These are phyloP conservation scores for Neoitamus cyanurus DNA, from an alignment of 2,888 invertebrate species.

Conservation along the genomic window DNA sequence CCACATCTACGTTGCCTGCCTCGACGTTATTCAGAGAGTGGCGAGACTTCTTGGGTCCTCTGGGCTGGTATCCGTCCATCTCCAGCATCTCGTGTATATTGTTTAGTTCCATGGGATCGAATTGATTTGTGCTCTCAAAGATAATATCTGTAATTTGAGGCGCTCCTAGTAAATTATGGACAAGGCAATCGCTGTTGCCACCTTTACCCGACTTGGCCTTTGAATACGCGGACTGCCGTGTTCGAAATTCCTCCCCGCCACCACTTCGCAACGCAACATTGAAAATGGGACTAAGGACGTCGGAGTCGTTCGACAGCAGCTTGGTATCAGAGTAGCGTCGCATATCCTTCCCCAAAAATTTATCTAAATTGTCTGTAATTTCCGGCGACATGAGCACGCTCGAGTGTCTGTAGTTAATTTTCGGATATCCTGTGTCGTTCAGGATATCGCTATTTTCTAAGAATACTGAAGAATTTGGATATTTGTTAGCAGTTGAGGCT, in stretches of 20 bases:
- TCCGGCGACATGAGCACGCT: constrained; percentile 59
- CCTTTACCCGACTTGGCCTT: constrained; percentile 13
- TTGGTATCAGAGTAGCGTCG: constrained; percentile 67
- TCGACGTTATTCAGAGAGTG: constrained; percentile 60
- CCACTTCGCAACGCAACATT: constrained; percentile 42
- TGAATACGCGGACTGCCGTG: not conserved
- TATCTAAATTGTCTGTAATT: constrained; percentile 58
- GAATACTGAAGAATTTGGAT: constrained; percentile 66
- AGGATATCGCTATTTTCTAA: constrained; percentile 67
- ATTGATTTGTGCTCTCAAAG: constrained; percentile 62
- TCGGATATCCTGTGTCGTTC: constrained; percentile 64
- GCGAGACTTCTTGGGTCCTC: constrained; percentile 41
- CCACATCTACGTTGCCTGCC: constrained; percentile 54
- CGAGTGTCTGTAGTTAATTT: constrained; percentile 63
- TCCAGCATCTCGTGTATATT: constrained; percentile 58
- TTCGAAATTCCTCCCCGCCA: constrained; percentile 8
- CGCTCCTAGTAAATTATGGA: constrained; percentile 41
- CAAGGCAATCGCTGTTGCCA: constrained; percentile 6
- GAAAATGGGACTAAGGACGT: constrained; percentile 58
- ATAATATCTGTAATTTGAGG: constrained; percentile 58
- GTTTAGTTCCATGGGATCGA: constrained; percentile 68
- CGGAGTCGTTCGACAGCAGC: constrained; percentile 59
- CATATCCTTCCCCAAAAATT: constrained; percentile 60
- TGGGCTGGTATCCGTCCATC: constrained; percentile 52
- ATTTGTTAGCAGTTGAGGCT: constrained; percentile 57